These are phyloP conservation scores for Oxyruncus cristatus DNA, from an alignment of 2,113 vertebrate species.

Conservation along the genomic window DNA sequence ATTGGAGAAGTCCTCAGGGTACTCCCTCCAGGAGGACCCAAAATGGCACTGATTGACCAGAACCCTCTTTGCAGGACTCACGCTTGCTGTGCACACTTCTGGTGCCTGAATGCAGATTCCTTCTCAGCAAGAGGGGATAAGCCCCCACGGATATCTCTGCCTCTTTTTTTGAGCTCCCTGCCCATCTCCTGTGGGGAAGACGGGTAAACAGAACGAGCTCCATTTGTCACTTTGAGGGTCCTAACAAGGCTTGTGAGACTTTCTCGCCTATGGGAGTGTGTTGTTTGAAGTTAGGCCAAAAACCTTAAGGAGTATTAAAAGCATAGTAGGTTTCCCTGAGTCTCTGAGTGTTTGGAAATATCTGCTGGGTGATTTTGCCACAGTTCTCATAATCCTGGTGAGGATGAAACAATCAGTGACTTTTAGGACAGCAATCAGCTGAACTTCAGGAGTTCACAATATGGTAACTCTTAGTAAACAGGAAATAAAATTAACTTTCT, in stretches of 20 bases:
- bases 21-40: not conserved
- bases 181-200: not conserved
- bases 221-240: not conserved
- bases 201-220: not conserved
- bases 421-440: not conserved
- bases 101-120: not conserved
- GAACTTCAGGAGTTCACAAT: not conserved
- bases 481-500: conserved; percentile 15
- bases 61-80: not conserved
- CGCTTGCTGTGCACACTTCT: rapidly evolving
- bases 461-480: conserved; percentile 21
- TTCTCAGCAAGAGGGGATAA: not conserved
- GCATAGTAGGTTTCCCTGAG: not conserved
- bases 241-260: not conserved
- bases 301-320: not conserved
- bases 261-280: not conserved
- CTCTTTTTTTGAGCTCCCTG: not conserved
- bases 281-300: not conserved
- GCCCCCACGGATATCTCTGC: not conserved
- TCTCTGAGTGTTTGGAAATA: not conserved
- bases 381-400: not conserved
- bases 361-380: not conserved
- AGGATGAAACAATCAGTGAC: not conserved
- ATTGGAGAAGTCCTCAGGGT: not conserved
- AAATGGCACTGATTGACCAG: not conserved